phyloP scores from a whole-genome alignment of 1,140 invertebrate genomes.

The Cephus cinctus region DNA sequence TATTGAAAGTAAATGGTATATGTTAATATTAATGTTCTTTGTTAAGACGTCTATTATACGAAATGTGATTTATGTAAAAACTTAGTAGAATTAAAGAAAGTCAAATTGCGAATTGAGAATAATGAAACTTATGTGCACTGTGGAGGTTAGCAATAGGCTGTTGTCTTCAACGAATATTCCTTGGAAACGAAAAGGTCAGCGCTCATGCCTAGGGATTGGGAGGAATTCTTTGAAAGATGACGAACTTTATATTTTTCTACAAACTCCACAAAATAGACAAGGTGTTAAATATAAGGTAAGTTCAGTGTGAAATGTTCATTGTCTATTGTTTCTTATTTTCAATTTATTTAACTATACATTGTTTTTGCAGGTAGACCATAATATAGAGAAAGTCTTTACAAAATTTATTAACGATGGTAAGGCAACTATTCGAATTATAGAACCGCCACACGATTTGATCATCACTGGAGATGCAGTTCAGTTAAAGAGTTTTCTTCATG shows the following conservation, averaged over 20 bases:
- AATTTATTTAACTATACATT: slow-evolving; percentile 11
- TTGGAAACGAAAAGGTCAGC: slow-evolving; percentile 47
- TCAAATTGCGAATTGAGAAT: not conserved
- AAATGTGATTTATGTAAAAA: not conserved
- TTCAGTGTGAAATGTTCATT: too few species aligned
- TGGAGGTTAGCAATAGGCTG: slow-evolving; percentile 63
- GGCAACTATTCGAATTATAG: slow-evolving; percentile 68
- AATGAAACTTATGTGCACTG: slow-evolving; percentile 70
- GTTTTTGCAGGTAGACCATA: slow-evolving; percentile 56
- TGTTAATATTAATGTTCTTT: too few species aligned
- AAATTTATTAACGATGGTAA: slow-evolving; percentile 73
- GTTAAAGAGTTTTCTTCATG: slow-evolving; percentile 67
- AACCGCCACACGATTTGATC: slow-evolving; percentile 68
- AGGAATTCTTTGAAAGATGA: slow-evolving; percentile 60
- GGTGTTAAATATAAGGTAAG: slow-evolving; percentile 65
- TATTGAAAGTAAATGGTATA: too few species aligned
- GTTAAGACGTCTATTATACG: too few species aligned
- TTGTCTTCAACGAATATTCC: slow-evolving; percentile 47
- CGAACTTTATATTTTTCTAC: slow-evolving; percentile 64
- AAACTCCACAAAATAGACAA: slow-evolving; percentile 64
- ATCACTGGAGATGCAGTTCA: slow-evolving; percentile 67
- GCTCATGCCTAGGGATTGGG: slow-evolving; percentile 62
- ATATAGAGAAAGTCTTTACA: slow-evolving; percentile 66
- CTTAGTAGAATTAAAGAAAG: not conserved
- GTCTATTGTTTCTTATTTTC: too few species aligned